Base-by-base conservation (phyloP, 2,113 vertebrate genomes). In the Seriola rivoliana region DNA sequence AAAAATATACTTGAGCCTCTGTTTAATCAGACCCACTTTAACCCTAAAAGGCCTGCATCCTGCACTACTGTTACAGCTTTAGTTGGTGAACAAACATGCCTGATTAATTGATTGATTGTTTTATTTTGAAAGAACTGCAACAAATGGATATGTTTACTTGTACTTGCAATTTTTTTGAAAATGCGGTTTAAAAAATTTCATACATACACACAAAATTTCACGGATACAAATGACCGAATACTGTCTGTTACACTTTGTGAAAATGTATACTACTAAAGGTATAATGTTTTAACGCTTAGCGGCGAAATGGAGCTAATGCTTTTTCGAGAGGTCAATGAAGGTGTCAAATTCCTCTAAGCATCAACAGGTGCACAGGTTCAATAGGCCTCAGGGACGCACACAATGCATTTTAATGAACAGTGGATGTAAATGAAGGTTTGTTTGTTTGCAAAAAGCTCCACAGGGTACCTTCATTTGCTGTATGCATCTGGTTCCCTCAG, bases 391-490 rank as follows among this genome's bases (percentile, higher is more conserved):
- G 46, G 42, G 25, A 65, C 13, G 29, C 1, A 4, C 38, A 21
- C n/a, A 52, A 0, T 63, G 13, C n/a, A 40, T 67, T 36, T 54
- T 44, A 19, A 19, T 64, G 23, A 64, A 40, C 6, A 32, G 8
- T 32, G 13, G 19, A n/a, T 40, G 17, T 70, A 52, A 65, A 48
- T 17, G 32, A 2, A 38, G n/a, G 12, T 78, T 38, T 60, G 6
- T 57, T 71, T 55, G 40, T 80, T 57, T 67, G 21, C 50, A 42
- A 38, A 52, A 54, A 38, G 21, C 14, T 72, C 70, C 55, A 50
- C 60, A 52, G 73, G 71, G 67, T 65, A 38, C 38, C 29, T 82
- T 69, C 68, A 82, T 81, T 67, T 75, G 50, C 57, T 7, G 4
- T 36, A 48, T 78, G 50, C 59, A 59, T n/a, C 80, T 76, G 34